Percentiles rank a stretch among this genome's conserved stretches.
Evolutionary conservation across 2,888 invertebrate genomes (phyloP).

Genomic region (Agriopis marginaria): DNA sequence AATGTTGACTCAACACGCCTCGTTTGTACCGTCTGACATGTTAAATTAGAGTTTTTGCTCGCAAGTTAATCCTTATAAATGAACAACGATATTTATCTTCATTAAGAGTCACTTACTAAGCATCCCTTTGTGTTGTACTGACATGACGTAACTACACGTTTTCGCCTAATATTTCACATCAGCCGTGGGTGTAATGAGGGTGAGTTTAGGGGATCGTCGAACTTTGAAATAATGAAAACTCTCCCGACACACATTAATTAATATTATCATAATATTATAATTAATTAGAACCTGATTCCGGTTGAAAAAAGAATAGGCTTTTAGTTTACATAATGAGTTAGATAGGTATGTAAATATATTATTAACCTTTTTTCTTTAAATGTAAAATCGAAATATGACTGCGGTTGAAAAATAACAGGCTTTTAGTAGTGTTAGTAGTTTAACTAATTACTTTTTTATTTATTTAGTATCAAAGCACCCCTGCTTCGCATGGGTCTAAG

Average conservation of each 20-base stretch:
- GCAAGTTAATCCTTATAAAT: slow-evolving; percentile 81
- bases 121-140: slow-evolving; percentile 82
- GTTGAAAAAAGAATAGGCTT: background rate
- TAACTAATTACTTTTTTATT: too few species aligned
- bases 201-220: slow-evolving; percentile 11
- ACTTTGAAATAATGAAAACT: slow-evolving; percentile 11
- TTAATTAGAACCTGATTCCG: background rate
- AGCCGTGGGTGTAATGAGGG: slow-evolving; percentile 47
- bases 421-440: too few species aligned
- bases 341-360: too few species aligned
- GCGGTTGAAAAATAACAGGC: too few species aligned
- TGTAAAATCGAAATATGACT: too few species aligned
- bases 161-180: slow-evolving; percentile 84
- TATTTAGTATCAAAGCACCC: too few species aligned
- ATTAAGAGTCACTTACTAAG: slow-evolving; percentile 82
- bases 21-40: slow-evolving; percentile 59
- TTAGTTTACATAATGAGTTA: too few species aligned
- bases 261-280: slow-evolving; percentile 2
- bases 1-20: slow-evolving; percentile 47
- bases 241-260: background rate
- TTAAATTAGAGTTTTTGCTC: slow-evolving; percentile 74
- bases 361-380: too few species aligned
- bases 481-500: too few species aligned
- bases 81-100: slow-evolving; percentile 84
- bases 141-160: slow-evolving; percentile 79